phyloP scores from a whole-genome alignment of 2,797 vertebrate genomes.

The Dicrostonyx torquatus region DNA sequence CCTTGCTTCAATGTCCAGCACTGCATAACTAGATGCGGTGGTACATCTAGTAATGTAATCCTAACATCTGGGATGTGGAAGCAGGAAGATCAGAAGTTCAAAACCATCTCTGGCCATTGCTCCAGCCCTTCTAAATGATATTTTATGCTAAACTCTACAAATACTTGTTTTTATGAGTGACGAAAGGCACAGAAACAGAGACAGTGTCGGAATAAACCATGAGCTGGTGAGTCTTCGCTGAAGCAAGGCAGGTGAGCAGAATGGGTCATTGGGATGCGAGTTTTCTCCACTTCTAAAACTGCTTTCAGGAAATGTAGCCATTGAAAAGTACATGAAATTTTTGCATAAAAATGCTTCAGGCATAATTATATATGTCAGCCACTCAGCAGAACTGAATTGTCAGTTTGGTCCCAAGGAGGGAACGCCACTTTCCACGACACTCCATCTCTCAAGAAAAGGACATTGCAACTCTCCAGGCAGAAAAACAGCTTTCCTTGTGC shows the following conservation, averaged over 20 bases:
- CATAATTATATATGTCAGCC: neutral
- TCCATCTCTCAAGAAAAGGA: neutral
- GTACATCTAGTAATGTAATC: no score
- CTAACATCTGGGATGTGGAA: neutral
- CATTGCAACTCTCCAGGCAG: neutral
- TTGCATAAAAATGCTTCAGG: neutral
- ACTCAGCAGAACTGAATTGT: neutral
- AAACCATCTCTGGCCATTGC: neutral
- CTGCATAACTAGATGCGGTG: neutral
- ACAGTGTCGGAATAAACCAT: neutral
- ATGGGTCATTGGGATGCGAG: neutral
- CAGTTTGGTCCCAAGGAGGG: neutral
- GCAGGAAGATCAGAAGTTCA: neutral
- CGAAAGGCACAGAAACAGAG: neutral
- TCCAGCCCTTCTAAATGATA: neutral
- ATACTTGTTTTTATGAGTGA: neutral
- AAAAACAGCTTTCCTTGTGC: neutral
- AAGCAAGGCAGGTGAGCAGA: neutral
- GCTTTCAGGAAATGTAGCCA: neutral
- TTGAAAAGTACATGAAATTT: neutral
- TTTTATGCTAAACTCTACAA: neutral
- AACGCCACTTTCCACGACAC: neutral
- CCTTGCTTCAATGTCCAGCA: neutral
- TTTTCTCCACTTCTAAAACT: neutral
- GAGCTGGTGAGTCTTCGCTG: neutral